These are phyloP conservation scores for Tinea pellionella DNA, from an alignment of 2,888 invertebrate species.

Conservation along the genomic window DNA sequence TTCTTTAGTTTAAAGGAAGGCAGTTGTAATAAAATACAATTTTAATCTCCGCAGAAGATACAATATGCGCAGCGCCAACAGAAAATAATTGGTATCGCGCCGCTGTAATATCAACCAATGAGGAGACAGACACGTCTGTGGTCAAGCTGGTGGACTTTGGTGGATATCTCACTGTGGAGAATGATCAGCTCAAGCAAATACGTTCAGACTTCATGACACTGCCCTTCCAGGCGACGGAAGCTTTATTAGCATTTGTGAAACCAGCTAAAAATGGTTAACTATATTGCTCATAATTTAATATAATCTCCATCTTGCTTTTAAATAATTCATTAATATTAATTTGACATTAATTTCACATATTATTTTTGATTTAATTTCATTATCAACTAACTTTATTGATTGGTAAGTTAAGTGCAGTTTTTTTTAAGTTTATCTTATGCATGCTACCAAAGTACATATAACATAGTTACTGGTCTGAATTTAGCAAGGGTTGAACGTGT, in stretches of 20 bases:
- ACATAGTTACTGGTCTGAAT: too few relatives aligned
- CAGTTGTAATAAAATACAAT: neutral
- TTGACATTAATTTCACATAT: neutral
- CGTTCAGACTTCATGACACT: conserved; percentile 92
- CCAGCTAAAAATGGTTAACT: conserved; percentile 76
- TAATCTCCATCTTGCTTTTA: conserved; percentile 16
- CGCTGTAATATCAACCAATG: conserved; percentile 78
- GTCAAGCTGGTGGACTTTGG: conserved; percentile 96
- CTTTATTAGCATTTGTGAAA: conserved; percentile 89
- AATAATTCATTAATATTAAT: neutral
- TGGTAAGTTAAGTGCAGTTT: neutral
- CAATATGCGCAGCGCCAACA: conserved; percentile 89
- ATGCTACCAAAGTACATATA: too few relatives aligned
- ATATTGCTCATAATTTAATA: conserved; percentile 14
- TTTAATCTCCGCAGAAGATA: conserved; percentile 70
- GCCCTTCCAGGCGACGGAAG: conserved; percentile 98
- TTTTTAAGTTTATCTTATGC: neutral
- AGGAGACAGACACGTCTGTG: conserved; percentile 77
- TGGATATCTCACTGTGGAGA: conserved; percentile 85
- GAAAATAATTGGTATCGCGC: conserved; percentile 91
- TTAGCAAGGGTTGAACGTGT: too few relatives aligned
- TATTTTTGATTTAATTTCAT: conserved; percentile 18
- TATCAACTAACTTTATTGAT: neutral
- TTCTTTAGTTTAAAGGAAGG: too few relatives aligned
- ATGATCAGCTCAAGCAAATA: conserved; percentile 87